Conservation (phyloP, 2,888 invertebrate species). For the Colostygia pectinataria region DNA sequence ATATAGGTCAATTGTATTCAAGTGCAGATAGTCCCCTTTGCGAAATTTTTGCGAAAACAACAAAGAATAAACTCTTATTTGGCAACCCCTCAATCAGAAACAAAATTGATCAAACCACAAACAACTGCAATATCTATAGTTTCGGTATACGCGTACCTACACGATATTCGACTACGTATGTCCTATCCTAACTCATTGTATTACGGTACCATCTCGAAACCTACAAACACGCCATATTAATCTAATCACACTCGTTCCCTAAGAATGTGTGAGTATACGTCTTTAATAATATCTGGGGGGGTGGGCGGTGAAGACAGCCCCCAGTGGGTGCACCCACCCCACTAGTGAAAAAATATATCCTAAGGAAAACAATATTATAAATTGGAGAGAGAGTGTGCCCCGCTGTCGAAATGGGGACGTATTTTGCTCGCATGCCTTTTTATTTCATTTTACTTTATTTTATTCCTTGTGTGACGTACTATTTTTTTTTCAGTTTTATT, state of each 20-base stretch:
- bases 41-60: conserved; percentile 23
- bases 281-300: conserved; percentile 82
- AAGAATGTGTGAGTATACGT: conserved; percentile 81
- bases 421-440: conserved; percentile 66
- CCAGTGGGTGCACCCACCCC: conserved; percentile 50
- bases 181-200: conserved; percentile 43
- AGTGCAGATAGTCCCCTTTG: conserved; percentile 10
- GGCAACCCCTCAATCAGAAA: conserved; percentile 24
- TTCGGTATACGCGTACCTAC: not conserved
- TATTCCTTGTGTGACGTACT: conserved; percentile 69
- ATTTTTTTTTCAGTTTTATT: conserved; percentile 68
- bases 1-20: conserved; percentile 26
- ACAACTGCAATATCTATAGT: conserved; percentile 6
- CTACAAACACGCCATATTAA: conserved; percentile 68
- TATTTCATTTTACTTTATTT: conserved; percentile 77
- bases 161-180: conserved; percentile 17
- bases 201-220: conserved; percentile 42
- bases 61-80: conserved; percentile 8
- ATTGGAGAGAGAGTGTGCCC: conserved; percentile 71
- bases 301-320: conserved; percentile 35
- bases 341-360: conserved; percentile 83
- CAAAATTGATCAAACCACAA: conserved; percentile 25
- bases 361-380: conserved; percentile 83
- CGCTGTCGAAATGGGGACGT: conserved; percentile 54
- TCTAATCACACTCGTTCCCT: conserved; percentile 79